These are phyloP conservation scores for Cossypha caffra DNA, from an alignment of 2,797 vertebrate genomes.

Conservation along the genomic window DNA sequence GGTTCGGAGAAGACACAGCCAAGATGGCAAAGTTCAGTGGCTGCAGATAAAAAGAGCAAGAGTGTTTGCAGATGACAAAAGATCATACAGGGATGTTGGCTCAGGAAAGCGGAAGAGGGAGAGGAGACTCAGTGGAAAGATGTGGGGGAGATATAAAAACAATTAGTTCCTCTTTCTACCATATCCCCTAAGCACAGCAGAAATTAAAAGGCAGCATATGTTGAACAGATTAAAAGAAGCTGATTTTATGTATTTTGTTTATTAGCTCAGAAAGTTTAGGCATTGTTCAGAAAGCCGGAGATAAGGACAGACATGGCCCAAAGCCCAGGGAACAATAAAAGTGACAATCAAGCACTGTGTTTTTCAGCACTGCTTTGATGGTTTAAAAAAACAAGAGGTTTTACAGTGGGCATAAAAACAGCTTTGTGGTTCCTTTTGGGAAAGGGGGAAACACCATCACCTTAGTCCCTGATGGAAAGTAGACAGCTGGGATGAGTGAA, in stretches of 20 bases:
- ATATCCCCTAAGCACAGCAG: background rate
- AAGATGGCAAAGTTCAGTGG: background rate
- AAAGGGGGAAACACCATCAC: background rate
- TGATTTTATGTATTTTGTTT: background rate
- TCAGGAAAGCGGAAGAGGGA: slow-evolving; percentile 22
- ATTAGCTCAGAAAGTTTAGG: background rate
- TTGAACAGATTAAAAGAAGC: background rate
- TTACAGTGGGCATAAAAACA: background rate
- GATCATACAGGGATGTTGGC: background rate
- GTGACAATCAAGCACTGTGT: fast-evolving
- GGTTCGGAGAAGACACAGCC: background rate
- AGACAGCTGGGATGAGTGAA: background rate
- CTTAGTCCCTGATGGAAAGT: background rate
- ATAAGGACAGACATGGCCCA: fast-evolving
- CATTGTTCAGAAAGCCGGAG: background rate
- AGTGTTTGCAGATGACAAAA: background rate
- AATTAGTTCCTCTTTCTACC: slow-evolving; percentile 11
- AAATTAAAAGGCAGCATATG: background rate
- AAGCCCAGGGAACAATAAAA: background rate
- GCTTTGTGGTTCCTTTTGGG: background rate
- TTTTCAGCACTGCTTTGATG: background rate
- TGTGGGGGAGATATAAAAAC: background rate
- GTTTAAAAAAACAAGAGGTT: background rate
- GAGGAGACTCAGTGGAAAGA: slow-evolving; percentile 40
- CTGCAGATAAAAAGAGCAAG: background rate